Evolutionary conservation across 2,888 invertebrate genomes (phyloP).

Genomic region (Temnothorax unifasciatus): DNA sequence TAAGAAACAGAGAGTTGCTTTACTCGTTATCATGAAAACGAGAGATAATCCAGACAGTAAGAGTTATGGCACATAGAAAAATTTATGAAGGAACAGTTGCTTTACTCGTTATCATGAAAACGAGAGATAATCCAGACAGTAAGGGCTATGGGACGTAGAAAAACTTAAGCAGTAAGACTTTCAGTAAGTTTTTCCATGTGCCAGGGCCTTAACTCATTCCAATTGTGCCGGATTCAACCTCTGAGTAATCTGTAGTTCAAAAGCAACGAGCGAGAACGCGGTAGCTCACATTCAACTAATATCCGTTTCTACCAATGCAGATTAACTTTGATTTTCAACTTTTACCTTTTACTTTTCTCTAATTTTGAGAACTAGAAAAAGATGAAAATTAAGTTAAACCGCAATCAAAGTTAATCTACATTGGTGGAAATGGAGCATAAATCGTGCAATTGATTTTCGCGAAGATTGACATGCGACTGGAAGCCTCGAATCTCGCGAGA

Average conservation of each 20-base stretch:
- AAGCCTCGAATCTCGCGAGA: constrained; percentile 85
- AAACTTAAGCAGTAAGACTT: too few species aligned
- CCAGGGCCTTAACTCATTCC: not conserved
- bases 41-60: too few species aligned
- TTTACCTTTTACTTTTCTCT: too few species aligned
- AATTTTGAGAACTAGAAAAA: too few species aligned
- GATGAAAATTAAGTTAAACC: too few species aligned
- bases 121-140: not conserved
- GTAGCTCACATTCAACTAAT: not conserved
- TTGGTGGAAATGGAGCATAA: not conserved
- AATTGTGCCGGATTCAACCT: not conserved
- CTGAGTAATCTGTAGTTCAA: not conserved
- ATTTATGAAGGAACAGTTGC: too few species aligned
- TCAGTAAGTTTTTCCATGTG: too few species aligned
- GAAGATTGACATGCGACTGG: constrained; percentile 86
- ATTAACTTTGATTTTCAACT: too few species aligned
- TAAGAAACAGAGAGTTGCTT: not conserved
- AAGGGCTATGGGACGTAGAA: too few species aligned
- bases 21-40: not conserved
- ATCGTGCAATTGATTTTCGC: constrained; percentile 20
- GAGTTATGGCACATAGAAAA: too few species aligned
- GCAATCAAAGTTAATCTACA: too few species aligned
- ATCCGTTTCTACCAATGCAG: too few species aligned
- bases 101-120: not conserved
- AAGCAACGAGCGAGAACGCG: not conserved